Base-by-base conservation (phyloP, 2,888 invertebrate genomes). In the Congeria kusceri region DNA sequence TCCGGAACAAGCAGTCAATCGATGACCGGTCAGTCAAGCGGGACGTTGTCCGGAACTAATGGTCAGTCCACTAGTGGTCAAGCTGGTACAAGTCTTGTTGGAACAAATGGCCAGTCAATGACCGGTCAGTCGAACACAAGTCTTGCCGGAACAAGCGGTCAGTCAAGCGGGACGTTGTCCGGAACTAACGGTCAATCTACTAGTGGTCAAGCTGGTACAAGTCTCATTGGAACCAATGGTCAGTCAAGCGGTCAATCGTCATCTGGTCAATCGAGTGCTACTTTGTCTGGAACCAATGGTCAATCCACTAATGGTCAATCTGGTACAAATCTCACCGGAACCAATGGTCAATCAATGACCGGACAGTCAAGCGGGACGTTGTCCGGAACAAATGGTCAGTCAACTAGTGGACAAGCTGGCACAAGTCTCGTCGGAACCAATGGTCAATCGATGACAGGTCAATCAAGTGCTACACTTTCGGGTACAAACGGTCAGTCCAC, bases 351-450 rank as follows among this genome's bases (percentile, higher is more conserved):
- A 39, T 39, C 39, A 39, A 28, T 25, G n/a, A n/a, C 57, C n/a
- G 32, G 58, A 27, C 74, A 74, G 49, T 32, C 32, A 28, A 66
- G 63, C 5, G 70, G 74, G 2, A 71, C 74, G 29, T 59, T 75
- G 20, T 23, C 67, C 9, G 79, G 79, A 20, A 74, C 71, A 2
- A 67, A 67, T 18, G 59, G 73, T 29, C 64, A 68, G 25, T 18
- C 62, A 39, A 63, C 62, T 25, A 72, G 68, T 39, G 53, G 39
- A 13, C 39, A 39, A 39, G 39, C 5, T 7, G 3, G 4, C 9
- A 39, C 39, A 39, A 39, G 39, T 11, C 39, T 39, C 15, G 39
- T 39, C 15, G 39, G 39, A 39, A 39, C 39, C 3, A 11, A 1
- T 39, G 39, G 39, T 39, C 39, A 39, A 11, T 32, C 32, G 9